These are phyloP conservation scores for Dromas ardeola DNA, from an alignment of 2,113 vertebrate species.

Conservation along the genomic window DNA sequence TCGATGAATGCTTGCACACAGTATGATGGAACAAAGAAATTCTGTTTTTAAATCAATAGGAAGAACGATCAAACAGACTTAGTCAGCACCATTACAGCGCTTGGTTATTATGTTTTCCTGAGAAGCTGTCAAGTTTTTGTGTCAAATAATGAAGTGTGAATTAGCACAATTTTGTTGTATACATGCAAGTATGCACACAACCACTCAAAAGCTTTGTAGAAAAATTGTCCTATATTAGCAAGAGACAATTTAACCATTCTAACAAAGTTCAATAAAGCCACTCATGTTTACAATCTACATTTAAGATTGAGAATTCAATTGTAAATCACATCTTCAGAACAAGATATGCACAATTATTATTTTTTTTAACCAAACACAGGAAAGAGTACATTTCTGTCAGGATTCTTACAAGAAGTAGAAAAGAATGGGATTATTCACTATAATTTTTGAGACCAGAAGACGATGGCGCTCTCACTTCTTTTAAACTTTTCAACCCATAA, in stretches of 20 bases:
- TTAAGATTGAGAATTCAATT: background rate
- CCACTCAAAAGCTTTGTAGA: background rate
- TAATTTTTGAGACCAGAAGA: background rate
- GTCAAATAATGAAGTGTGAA: background rate
- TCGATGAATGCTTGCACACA: slow-evolving; percentile 20
- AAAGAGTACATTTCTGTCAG: background rate
- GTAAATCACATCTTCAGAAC: background rate
- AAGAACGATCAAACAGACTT: background rate
- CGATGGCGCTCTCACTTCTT: background rate
- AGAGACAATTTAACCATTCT: background rate
- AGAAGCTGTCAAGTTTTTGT: background rate
- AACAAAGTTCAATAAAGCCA: background rate
- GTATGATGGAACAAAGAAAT: slow-evolving; percentile 29
- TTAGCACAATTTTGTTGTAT: background rate
- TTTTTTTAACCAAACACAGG: background rate
- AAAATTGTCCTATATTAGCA: background rate
- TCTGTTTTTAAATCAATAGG: slow-evolving; percentile 18
- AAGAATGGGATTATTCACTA: background rate
- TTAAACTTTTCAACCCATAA: background rate
- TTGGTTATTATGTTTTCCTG: background rate
- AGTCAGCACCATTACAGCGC: background rate
- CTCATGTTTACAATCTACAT: background rate
- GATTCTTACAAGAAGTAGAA: background rate
- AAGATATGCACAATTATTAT: background rate
- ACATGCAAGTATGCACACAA: background rate